phyloP scores from a whole-genome alignment of 2,888 invertebrate genomes.

The Aelia acuminata region DNA sequence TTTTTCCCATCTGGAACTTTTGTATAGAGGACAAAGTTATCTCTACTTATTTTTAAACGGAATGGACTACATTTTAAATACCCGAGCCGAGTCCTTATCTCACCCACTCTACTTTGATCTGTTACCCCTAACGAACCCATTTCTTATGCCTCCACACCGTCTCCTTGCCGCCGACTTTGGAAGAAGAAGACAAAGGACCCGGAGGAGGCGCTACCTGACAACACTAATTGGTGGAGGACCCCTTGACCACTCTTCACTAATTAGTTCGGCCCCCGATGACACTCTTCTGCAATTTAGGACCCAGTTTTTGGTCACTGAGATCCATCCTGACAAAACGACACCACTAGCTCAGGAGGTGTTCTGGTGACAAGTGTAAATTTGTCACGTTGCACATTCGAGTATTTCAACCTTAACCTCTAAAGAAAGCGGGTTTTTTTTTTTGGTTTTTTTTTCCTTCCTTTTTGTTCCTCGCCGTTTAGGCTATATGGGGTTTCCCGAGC shows the following conservation, averaged over 20 bases:
- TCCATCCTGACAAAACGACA: neutral
- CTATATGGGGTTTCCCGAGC: too few relatives aligned
- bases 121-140: neutral
- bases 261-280: neutral
- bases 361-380: neutral
- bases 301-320: neutral
- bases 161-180: too few relatives aligned
- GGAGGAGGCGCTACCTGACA: neutral
- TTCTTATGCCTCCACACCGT: neutral
- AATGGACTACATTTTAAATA: neutral
- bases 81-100: neutral
- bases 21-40: neutral
- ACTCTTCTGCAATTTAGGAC: constrained; percentile 23
- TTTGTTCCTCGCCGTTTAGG: too few relatives aligned
- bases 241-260: neutral
- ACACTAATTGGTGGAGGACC: neutral
- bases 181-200: neutral
- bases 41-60: neutral
- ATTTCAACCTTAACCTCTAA: neutral
- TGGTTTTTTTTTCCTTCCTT: too few relatives aligned
- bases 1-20: too few relatives aligned
- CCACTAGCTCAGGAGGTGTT: neutral
- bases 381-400: too few relatives aligned
- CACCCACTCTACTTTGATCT: neutral
- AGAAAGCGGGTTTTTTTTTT: too few relatives aligned